phyloP scores from a whole-genome alignment of 2,888 invertebrate species.

The Seladonia tumulorum region DNA sequence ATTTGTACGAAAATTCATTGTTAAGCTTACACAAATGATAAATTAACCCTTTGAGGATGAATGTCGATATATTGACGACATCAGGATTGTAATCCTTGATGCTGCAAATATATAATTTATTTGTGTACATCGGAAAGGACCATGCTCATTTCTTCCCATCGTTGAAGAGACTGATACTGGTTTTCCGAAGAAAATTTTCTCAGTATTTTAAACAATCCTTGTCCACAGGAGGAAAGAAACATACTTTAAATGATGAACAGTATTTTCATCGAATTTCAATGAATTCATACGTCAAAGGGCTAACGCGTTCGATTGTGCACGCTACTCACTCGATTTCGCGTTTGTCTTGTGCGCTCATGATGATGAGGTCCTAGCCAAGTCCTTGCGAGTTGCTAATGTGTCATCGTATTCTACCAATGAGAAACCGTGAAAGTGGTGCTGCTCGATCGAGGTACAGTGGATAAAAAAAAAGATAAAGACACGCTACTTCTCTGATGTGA shows the following conservation, averaged over 20 bases:
- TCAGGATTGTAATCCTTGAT: background rate
- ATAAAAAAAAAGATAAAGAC: background rate
- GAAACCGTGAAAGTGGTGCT: conserved; percentile 9
- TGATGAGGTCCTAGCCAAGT: conserved; percentile 4
- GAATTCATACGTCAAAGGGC: conserved; percentile 1
- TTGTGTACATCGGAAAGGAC: background rate
- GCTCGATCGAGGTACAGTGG: background rate
- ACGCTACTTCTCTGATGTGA: background rate
- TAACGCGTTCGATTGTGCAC: conserved; percentile 2
- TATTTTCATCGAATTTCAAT: background rate
- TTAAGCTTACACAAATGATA: conserved; percentile 1
- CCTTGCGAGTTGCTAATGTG: conserved; percentile 5
- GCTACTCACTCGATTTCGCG: conserved; percentile 4
- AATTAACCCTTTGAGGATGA: conserved; percentile 1
- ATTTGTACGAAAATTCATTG: background rate
- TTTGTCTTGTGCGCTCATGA: conserved; percentile 7
- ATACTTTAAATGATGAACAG: background rate
- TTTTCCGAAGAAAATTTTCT: background rate
- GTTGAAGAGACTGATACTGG: background rate
- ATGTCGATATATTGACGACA: background rate
- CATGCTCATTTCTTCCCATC: background rate
- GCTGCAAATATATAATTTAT: background rate
- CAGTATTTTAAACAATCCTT: background rate
- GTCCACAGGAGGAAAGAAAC: background rate
- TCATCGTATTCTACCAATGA: conserved; percentile 12